phyloP scores from a whole-genome alignment of 2,888 invertebrate genomes.

The Sminthurides aquaticus region DNA sequence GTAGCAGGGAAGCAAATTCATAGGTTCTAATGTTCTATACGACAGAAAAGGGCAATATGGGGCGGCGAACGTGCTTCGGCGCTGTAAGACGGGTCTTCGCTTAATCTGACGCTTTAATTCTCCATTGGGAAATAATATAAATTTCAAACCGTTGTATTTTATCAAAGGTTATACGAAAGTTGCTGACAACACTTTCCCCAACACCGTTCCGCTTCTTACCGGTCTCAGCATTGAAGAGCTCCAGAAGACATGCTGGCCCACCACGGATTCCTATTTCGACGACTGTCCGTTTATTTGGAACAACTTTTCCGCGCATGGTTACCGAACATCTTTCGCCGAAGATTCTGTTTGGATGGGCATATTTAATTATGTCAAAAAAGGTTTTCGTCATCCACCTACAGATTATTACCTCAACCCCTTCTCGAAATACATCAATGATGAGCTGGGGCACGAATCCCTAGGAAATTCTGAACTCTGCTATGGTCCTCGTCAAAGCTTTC shows the following conservation, averaged over 20 bases:
- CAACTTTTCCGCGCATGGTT: conserved; percentile 63
- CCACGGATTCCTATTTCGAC: conserved; percentile 59
- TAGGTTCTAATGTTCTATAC: too few species aligned
- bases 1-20: too few species aligned
- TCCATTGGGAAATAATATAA: too few species aligned
- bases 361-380: conserved; percentile 70
- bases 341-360: conserved; percentile 70
- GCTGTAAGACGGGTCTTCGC: too few species aligned
- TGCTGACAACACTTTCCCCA: conserved; percentile 51
- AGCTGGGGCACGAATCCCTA: conserved; percentile 58
- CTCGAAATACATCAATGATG: conserved; percentile 17
- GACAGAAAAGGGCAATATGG: too few species aligned
- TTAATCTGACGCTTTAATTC: too few species aligned
- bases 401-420: conserved; percentile 63
- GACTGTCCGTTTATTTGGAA: conserved; percentile 79
- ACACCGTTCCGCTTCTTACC: conserved; percentile 48
- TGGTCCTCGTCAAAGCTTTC: conserved; percentile 61
- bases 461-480: conserved; percentile 63
- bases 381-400: conserved; percentile 71
- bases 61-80: too few species aligned
- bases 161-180: conserved; percentile 48
- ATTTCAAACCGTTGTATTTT: too few species aligned
- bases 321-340: conserved; percentile 72
- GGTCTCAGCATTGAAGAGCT: conserved; percentile 42
- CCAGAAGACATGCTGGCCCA: conserved; percentile 50